These are phyloP conservation scores for Corynorhinus townsendii DNA, from an alignment of 2,113 vertebrate genomes.

Conservation along the genomic window DNA sequence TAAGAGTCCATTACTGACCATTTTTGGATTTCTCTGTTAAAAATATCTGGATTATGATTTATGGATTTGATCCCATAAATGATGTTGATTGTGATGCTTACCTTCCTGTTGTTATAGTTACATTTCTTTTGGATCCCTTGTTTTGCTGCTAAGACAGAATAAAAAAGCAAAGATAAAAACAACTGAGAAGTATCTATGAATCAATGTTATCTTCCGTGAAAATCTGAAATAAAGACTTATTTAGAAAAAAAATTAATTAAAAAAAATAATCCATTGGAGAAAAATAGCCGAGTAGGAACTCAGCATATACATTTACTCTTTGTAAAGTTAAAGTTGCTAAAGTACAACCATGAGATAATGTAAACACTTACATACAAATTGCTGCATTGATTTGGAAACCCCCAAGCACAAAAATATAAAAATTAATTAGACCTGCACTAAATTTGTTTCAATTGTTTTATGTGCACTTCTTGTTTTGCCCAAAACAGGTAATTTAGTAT, in stretches of 20 bases:
- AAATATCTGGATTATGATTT: neutral
- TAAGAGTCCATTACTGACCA: neutral
- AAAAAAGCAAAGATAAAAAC: neutral
- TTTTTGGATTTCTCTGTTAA: neutral
- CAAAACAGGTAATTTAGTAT: slow-evolving; percentile 50
- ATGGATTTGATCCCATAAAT: neutral
- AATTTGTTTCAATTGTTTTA: slow-evolving; percentile 32
- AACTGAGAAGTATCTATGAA: neutral
- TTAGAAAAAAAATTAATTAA: neutral
- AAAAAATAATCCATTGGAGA: neutral
- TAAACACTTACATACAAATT: slow-evolving; percentile 23
- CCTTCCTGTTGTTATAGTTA: neutral
- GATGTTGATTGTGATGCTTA: neutral
- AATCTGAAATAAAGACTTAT: neutral
- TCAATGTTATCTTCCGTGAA: neutral
- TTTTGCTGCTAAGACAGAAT: neutral
- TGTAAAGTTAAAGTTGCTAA: neutral
- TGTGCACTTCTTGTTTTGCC: slow-evolving; percentile 35
- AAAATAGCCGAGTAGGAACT: neutral
- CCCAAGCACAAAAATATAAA: slow-evolving; percentile 41
- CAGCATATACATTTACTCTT: neutral
- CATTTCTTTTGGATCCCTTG: neutral
- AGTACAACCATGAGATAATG: neutral
- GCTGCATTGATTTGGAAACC: slow-evolving; percentile 39
- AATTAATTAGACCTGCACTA: slow-evolving; percentile 48